phyloP scores from a whole-genome alignment of 2,797 vertebrate genomes.

The Cynopterus sphinx region DNA sequence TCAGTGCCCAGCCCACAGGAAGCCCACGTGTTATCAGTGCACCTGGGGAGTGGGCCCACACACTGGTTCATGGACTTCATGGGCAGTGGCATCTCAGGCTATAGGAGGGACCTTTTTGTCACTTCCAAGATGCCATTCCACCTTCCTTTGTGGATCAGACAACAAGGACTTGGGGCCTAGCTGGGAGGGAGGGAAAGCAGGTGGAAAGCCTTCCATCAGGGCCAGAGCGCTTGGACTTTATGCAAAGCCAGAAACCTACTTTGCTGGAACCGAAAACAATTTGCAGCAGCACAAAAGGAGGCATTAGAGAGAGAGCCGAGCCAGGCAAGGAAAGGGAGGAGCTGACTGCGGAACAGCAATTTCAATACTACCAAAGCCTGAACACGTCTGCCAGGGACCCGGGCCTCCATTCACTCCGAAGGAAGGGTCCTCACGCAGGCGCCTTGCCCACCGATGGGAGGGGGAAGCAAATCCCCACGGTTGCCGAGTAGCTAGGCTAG shows the following conservation, averaged over 20 bases:
- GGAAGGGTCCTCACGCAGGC: neutral
- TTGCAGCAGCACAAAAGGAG: neutral
- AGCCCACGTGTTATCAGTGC: fast-evolving
- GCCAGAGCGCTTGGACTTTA: neutral
- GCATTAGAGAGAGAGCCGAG: neutral
- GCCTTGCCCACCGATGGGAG: fast-evolving
- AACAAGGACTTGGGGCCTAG: neutral
- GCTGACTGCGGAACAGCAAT: neutral
- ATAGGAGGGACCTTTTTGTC: neutral
- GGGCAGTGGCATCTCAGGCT: neutral
- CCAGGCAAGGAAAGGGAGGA: too few species aligned
- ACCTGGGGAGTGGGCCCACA: fast-evolving
- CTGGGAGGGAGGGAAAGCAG: neutral
- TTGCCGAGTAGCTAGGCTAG: neutral
- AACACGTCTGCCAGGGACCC: neutral
- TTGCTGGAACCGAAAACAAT: neutral
- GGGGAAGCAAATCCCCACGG: neutral
- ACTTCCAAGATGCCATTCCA: neutral
- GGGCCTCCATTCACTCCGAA: fast-evolving
- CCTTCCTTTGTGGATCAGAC: conserved; percentile 11
- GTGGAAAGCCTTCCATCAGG: fast-evolving
- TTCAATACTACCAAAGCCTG: neutral
- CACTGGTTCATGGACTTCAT: neutral
- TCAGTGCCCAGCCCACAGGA: fast-evolving
- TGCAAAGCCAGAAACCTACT: neutral